A percentile compares a stretch with the other conserved stretches of the same genome.
Evolutionary conservation across 2,113 vertebrate genomes (phyloP).

Genomic region (Morone saxatilis): DNA sequence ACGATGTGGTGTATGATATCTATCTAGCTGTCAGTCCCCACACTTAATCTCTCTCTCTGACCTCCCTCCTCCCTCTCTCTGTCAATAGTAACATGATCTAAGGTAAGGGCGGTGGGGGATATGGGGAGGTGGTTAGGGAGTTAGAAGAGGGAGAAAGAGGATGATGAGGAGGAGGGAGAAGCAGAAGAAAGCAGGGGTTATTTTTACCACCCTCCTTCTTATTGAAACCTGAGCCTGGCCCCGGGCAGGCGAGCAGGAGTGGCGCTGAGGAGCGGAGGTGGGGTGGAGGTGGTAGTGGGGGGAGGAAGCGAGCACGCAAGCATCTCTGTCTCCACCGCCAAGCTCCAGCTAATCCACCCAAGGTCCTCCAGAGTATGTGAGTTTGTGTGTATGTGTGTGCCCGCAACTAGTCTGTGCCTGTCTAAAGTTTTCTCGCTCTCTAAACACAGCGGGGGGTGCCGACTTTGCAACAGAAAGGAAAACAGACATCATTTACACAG

Average conservation of each 20-base stretch:
- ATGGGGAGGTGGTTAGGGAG: slow-evolving; percentile 70
- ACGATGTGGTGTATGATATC: slow-evolving; percentile 65
- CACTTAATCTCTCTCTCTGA: slow-evolving; percentile 70
- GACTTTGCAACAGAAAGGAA: slow-evolving; percentile 72
- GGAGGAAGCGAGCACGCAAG: slow-evolving; percentile 64
- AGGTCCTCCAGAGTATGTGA: slow-evolving; percentile 75
- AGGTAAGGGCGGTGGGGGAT: slow-evolving; percentile 67
- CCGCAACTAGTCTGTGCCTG: slow-evolving; percentile 65
- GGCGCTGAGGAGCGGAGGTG: slow-evolving; percentile 67
- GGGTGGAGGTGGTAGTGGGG: slow-evolving; percentile 55
- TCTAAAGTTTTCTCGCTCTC: slow-evolving; percentile 74
- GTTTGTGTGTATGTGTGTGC: slow-evolving; percentile 36
- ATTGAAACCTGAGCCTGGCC: slow-evolving; percentile 86
- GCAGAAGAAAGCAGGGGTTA: slow-evolving; percentile 76
- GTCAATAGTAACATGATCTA: slow-evolving; percentile 83
- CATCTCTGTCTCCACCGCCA: slow-evolving; percentile 75
- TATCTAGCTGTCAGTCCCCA: slow-evolving; percentile 63
- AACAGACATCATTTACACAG: slow-evolving; percentile 76
- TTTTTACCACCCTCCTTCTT: slow-evolving; percentile 81
- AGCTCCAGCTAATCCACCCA: slow-evolving; percentile 81
- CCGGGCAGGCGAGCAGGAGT: slow-evolving; percentile 82
- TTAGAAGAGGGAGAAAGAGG: slow-evolving; percentile 64
- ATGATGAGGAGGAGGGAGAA: slow-evolving; percentile 59
- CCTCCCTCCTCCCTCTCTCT: slow-evolving; percentile 66
- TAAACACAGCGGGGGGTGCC: slow-evolving; percentile 66